A percentile compares a stretch with the other conserved stretches of the same genome.
phyloP scores from a whole-genome alignment of 2,113 vertebrate species.

The Peromyscus leucopus region DNA sequence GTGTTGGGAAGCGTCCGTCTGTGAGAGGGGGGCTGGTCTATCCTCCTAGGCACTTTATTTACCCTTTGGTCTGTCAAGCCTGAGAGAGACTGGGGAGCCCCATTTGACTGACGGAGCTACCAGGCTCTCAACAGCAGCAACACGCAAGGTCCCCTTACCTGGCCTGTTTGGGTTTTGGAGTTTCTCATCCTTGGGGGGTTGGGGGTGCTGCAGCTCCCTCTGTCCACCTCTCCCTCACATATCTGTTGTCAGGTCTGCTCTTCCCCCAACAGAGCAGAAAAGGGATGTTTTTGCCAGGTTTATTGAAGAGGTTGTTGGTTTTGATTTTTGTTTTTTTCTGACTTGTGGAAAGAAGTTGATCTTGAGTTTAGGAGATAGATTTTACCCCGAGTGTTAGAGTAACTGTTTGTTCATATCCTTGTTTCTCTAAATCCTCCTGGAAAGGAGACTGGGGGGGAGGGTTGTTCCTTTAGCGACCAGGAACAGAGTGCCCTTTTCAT shows the following conservation, averaged over 20 bases:
- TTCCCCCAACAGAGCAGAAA: background rate
- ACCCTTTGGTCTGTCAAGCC: conserved; percentile 29
- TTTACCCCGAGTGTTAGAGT: conserved; percentile 34
- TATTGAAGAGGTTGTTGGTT: background rate
- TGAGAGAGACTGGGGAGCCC: background rate
- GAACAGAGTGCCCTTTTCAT: conserved; percentile 43
- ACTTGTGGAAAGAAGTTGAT: background rate
- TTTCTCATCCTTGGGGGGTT: background rate
- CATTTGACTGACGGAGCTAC: conserved; percentile 21
- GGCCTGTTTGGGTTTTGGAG: background rate
- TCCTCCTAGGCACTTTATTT: background rate
- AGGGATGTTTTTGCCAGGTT: background rate
- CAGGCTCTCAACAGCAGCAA: background rate
- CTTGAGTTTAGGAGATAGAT: conserved; percentile 49
- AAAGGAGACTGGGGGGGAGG: background rate
- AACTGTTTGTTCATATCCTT: conserved; percentile 12
- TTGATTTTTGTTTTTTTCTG: background rate
- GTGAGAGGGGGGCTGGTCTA: background rate
- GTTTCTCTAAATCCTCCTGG: conserved; percentile 45
- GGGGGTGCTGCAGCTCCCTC: background rate
- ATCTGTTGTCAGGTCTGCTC: background rate
- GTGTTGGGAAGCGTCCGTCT: background rate
- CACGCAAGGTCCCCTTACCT: background rate
- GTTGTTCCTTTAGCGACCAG: conserved; percentile 3
- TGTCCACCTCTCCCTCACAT: background rate